A percentile compares a stretch with the other conserved stretches of the same genome.
These are phyloP conservation scores for Ceyx melanurus DNA, from an alignment of 2,113 vertebrate species.

Conservation along the genomic window DNA sequence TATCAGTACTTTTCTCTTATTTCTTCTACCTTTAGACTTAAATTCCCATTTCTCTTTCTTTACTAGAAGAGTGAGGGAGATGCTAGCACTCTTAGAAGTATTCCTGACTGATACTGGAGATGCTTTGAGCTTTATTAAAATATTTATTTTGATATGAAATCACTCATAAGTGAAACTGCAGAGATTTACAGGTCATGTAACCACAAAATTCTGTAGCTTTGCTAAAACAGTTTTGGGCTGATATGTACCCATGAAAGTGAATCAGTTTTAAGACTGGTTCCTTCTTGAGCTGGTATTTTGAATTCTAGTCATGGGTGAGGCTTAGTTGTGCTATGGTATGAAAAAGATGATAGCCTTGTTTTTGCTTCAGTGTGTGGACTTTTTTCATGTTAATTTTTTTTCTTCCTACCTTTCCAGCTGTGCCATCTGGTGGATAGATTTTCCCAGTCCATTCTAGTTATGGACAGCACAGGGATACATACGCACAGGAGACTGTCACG, in stretches of 20 bases:
- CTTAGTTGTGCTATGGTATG: fast-evolving
- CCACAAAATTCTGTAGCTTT: background rate
- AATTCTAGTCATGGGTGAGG: background rate
- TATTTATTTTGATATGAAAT: background rate
- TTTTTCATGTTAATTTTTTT: background rate
- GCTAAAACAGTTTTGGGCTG: background rate
- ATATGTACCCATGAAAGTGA: background rate
- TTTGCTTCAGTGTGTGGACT: background rate
- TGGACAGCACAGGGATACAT: background rate
- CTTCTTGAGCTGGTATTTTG: background rate
- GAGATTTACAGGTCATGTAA: background rate
- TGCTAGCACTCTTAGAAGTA: background rate
- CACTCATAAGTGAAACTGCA: background rate
- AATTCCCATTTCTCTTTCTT: background rate
- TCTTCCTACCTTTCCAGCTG: constrained; percentile 3
- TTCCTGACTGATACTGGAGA: background rate
- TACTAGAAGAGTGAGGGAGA: background rate
- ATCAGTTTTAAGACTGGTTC: background rate
- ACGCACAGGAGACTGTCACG: background rate
- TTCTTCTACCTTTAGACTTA: background rate
- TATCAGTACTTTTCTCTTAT: background rate
- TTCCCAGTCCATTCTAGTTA: background rate
- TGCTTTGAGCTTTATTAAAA: background rate
- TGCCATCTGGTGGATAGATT: constrained; percentile 65
- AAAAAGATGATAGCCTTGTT: background rate